phyloP scores from a whole-genome alignment of 2,888 invertebrate species.

The Cheilosia grossa region DNA sequence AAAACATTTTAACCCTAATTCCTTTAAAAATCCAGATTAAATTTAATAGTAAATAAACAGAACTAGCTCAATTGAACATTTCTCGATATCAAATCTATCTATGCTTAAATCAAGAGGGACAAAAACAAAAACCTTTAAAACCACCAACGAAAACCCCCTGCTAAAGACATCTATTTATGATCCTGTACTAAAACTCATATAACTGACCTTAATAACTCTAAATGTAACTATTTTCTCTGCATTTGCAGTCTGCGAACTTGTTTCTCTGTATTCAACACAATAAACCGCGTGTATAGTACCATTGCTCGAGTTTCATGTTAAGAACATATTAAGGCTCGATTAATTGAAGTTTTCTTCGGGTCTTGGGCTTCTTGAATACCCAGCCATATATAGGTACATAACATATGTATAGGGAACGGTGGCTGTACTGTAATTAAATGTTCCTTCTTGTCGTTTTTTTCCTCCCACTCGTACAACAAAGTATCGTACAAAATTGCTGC shows the following conservation, averaged over 20 bases:
- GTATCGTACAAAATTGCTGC: constrained; percentile 39
- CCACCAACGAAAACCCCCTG: background rate
- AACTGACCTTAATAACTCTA: constrained; percentile 34
- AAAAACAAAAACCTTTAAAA: background rate
- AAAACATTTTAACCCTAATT: no score
- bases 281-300: background rate
- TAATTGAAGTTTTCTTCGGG: constrained; percentile 34
- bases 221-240: constrained; percentile 15
- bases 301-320: constrained; percentile 14
- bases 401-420: no score
- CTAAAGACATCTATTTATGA: constrained; percentile 10
- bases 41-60: no score
- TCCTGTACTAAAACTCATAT: background rate
- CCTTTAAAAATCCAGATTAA: no score
- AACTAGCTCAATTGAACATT: no score
- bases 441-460: constrained; percentile 13
- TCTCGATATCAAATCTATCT: background rate
- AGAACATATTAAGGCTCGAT: constrained; percentile 35
- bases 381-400: no score
- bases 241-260: background rate
- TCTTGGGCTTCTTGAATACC: constrained; percentile 2
- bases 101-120: background rate
- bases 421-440: constrained; percentile 30
- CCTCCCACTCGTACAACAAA: constrained; percentile 11
- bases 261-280: constrained; percentile 12